phyloP scores from a whole-genome alignment of 2,113 vertebrate genomes.

The Ictidomys tridecemlineatus region DNA sequence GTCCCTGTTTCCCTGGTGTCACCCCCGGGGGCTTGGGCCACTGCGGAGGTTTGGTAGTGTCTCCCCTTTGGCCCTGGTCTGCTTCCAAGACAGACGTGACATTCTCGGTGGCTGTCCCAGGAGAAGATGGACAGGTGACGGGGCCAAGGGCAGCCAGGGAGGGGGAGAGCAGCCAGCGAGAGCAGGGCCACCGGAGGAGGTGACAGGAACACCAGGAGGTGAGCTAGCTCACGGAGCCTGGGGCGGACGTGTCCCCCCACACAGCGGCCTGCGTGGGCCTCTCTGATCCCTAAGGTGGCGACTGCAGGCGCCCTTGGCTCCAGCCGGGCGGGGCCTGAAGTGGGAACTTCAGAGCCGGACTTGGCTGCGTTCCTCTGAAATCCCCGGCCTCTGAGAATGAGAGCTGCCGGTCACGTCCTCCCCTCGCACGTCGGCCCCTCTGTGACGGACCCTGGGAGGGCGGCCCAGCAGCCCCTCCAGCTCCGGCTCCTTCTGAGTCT shows the following conservation, averaged over 20 bases:
- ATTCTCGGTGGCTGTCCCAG: not conserved
- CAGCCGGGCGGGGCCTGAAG: conserved; percentile 76
- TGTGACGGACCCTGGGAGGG: conserved; percentile 19
- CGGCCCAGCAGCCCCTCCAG: not conserved
- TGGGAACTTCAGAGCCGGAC: conserved; percentile 77
- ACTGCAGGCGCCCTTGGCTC: conserved; percentile 71
- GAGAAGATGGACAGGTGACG: not conserved
- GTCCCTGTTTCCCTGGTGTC: too few species aligned
- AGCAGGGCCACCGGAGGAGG: not conserved
- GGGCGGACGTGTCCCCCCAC: conserved; percentile 61
- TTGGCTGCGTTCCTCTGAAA: conserved; percentile 78
- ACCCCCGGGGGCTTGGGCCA: not conserved
- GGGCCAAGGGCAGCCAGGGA: not conserved
- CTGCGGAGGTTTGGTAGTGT: fast-evolving
- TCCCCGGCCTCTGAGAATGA: conserved; percentile 63
- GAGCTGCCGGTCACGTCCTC: conserved; percentile 81
- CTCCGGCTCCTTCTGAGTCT: conserved; percentile 63
- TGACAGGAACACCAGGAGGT: not conserved
- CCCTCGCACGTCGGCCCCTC: conserved; percentile 42
- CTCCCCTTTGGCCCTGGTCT: not conserved
- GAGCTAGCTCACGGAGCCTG: not conserved
- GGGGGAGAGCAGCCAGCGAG: not conserved
- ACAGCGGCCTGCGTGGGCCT: conserved; percentile 13
- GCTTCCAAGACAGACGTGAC: not conserved
- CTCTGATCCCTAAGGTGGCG: conserved; percentile 69